phyloP scores from a whole-genome alignment of 2,113 vertebrate species.

The Hippolais icterina region DNA sequence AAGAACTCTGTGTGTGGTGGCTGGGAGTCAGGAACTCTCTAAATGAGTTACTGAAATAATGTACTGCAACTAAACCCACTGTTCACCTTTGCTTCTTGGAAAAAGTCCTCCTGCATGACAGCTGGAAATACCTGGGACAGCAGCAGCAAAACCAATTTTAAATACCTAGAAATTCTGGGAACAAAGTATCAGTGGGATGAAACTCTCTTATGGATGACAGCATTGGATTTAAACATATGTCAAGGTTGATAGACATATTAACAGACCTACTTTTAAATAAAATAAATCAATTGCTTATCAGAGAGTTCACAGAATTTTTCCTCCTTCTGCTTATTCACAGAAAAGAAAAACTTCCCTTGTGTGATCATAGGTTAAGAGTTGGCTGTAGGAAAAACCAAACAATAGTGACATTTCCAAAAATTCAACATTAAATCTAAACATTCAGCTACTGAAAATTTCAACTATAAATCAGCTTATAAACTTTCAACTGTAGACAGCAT shows the following conservation, averaged over 20 bases:
- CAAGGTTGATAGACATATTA: background rate
- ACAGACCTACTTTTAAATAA: background rate
- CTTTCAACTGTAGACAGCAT: background rate
- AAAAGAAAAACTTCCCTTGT: background rate
- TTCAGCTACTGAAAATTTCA: background rate
- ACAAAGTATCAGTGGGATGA: background rate
- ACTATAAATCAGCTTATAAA: background rate
- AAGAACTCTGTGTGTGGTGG: background rate
- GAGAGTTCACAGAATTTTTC: background rate
- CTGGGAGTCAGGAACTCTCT: background rate
- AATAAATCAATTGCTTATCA: background rate
- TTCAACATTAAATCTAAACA: background rate
- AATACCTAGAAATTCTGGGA: background rate
- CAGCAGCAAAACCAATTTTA: background rate
- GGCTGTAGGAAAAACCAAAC: background rate
- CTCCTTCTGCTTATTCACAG: background rate
- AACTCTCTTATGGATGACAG: background rate
- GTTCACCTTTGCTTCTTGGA: background rate
- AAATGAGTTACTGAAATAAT: background rate
- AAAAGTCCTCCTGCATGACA: background rate
- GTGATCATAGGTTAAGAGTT: background rate
- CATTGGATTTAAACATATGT: background rate
- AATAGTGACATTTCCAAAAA: background rate
- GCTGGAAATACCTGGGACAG: background rate
- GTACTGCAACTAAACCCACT: background rate